These are phyloP conservation scores for Drosophila pachea DNA, from an alignment of 1,140 invertebrate species.

Conservation along the genomic window DNA sequence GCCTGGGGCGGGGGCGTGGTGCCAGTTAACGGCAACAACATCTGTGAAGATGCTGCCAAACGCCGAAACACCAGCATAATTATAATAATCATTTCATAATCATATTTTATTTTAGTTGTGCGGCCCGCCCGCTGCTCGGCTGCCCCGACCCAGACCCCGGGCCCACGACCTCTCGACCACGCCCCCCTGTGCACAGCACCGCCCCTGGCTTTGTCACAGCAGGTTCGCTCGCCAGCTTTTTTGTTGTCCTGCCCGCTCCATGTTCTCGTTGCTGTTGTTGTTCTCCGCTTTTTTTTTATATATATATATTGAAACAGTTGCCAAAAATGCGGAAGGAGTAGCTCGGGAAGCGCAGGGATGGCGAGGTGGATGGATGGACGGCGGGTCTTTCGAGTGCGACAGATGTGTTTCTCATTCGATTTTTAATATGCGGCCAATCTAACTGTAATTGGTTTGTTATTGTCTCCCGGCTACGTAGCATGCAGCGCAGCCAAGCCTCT, in stretches of 20 bases:
- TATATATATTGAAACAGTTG: slow-evolving; percentile 74
- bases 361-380: neutral
- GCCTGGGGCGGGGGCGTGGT: slow-evolving; percentile 53
- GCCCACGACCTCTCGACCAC: neutral
- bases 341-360: slow-evolving; percentile 8
- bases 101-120: slow-evolving; percentile 75
- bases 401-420: slow-evolving; percentile 79
- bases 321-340: slow-evolving; percentile 47
- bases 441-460: slow-evolving; percentile 79
- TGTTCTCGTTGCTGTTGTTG: neutral
- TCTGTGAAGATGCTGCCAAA: slow-evolving; percentile 73
- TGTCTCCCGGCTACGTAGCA: slow-evolving; percentile 57
- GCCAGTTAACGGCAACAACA: slow-evolving; percentile 74
- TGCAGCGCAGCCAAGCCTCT: slow-evolving; percentile 47
- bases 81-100: slow-evolving; percentile 78
- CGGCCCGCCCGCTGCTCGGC: slow-evolving; percentile 50
- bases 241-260: slow-evolving; percentile 4
- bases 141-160: neutral
- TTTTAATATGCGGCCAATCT: slow-evolving; percentile 79
- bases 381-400: slow-evolving; percentile 52
- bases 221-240: slow-evolving; percentile 44
- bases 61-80: slow-evolving; percentile 62
- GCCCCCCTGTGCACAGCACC: slow-evolving; percentile 5
- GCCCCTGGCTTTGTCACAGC: slow-evolving; percentile 32
- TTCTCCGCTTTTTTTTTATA: slow-evolving; percentile 7